Conservation (phyloP, 2,113 vertebrate genomes). For the Chamaetylas fuelleborni region DNA sequence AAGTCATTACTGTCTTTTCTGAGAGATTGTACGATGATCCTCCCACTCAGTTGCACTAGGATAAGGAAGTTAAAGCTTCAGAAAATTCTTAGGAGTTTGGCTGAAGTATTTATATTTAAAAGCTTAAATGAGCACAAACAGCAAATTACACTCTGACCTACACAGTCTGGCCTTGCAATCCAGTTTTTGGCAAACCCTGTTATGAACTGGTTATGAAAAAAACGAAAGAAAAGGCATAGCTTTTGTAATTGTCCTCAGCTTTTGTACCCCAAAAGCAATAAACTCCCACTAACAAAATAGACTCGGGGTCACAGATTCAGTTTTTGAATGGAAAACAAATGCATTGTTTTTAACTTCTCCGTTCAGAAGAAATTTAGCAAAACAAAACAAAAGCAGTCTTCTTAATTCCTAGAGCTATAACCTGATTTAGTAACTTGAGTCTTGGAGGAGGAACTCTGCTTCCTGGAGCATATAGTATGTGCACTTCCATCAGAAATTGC, state of each 20-base stretch:
- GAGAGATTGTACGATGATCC: not conserved
- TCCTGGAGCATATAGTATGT: conserved; percentile 43
- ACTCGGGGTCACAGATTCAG: not conserved
- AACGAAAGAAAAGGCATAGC: not conserved
- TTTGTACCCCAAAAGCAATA: not conserved
- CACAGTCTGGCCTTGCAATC: not conserved
- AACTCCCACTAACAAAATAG: not conserved
- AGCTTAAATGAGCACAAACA: not conserved
- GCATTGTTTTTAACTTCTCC: not conserved
- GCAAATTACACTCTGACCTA: not conserved
- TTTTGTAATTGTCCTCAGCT: not conserved
- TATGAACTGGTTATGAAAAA: not conserved
- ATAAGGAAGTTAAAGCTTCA: not conserved
- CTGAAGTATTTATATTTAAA: not conserved
- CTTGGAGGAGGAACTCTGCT: conserved; percentile 36
- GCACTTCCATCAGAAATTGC: conserved; percentile 56
- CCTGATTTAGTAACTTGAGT: not conserved
- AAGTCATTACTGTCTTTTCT: not conserved
- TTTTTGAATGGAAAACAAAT: not conserved
- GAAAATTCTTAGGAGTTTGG: not conserved
- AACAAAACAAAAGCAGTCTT: conserved; percentile 36
- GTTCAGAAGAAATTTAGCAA: not conserved
- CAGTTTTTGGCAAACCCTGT: not conserved
- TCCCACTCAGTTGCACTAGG: not conserved
- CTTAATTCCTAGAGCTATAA: not conserved